Base-by-base conservation (phyloP, 1,140 invertebrate species). In the Drosophila funebris region DNA sequence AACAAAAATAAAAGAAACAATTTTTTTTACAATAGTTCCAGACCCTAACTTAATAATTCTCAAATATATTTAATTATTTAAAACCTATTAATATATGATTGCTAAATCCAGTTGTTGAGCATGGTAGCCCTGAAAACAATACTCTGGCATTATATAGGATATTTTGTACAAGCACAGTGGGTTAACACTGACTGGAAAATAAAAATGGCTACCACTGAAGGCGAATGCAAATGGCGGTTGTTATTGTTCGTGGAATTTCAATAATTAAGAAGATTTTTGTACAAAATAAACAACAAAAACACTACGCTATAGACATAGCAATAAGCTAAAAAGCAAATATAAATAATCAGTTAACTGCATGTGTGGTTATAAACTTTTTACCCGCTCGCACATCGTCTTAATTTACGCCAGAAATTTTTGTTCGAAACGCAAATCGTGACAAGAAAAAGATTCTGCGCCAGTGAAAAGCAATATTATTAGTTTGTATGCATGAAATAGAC, bases 191-290 rank as follows among this genome's bases (percentile, higher is more conserved):
- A 66, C 84, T 87, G 83, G 83, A 87, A 87, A 87, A 88, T 88
- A 87, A 87, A 87, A 88, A 87, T 87, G 83, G 83, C 83, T 88
- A 88, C 83, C 78, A 87, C 79, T 78, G 73, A 83, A 83, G 80
- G 79, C 78, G 67, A 83, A 82, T 87, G 82, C 82, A 82, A 82
- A 83, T 82, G 78, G 81, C 84, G 80, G 81, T 91, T 91, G 90
- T 91, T 91, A 90, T 91, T 91, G 83, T 90, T 89, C 79, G 83
- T 90, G 80, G 76, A 87, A 90, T 78, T 90, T 87, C 73, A 73
- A 82, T 80, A 78, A 78, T 80, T 76, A 90, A 78, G 76, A 90
- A 82, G 85, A 81, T 90, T 87, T 90, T 85, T 91, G 75, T 83
- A 89, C 84, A 89, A 88, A 88, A 89, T 89, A 84, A 84, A 79